Evolutionary conservation across 1,140 invertebrate species (phyloP).

Genomic region (Leptinotarsa undecemlineata): DNA sequence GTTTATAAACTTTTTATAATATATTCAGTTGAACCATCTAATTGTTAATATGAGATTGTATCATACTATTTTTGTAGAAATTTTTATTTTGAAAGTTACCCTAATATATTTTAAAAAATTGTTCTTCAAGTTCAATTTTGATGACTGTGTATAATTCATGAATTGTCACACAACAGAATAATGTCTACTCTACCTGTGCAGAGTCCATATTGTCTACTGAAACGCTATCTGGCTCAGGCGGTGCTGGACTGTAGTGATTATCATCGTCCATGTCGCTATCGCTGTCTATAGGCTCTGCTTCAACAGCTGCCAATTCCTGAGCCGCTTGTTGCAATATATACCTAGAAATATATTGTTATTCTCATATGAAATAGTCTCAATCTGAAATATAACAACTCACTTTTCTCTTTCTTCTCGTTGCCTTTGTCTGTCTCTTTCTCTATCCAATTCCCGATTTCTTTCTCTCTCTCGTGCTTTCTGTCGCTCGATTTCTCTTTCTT

Average conservation of each 20-base stretch:
- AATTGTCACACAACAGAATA: not conserved
- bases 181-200: slow-evolving; percentile 38
- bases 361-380: not conserved
- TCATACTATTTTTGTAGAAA: too few species aligned
- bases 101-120: too few species aligned
- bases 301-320: slow-evolving; percentile 63
- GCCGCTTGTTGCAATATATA: slow-evolving; percentile 59
- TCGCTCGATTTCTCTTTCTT: slow-evolving; percentile 58
- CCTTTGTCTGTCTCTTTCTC: slow-evolving; percentile 59
- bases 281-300: slow-evolving; percentile 70
- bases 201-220: slow-evolving; percentile 45
- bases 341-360: slow-evolving; percentile 36
- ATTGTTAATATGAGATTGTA: too few species aligned
- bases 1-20: too few species aligned
- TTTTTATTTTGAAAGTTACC: too few species aligned
- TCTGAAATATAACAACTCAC: slow-evolving; percentile 32
- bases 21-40: too few species aligned
- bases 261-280: slow-evolving; percentile 58
- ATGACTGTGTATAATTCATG: too few species aligned
- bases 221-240: slow-evolving; percentile 38
- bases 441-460: slow-evolving; percentile 57
- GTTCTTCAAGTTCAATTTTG: too few species aligned
- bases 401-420: slow-evolving; percentile 57
- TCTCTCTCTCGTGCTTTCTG: slow-evolving; percentile 57
- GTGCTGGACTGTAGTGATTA: slow-evolving; percentile 46